Conservation (phyloP, 2,797 vertebrate species). For the Argya squamiceps region DNA sequence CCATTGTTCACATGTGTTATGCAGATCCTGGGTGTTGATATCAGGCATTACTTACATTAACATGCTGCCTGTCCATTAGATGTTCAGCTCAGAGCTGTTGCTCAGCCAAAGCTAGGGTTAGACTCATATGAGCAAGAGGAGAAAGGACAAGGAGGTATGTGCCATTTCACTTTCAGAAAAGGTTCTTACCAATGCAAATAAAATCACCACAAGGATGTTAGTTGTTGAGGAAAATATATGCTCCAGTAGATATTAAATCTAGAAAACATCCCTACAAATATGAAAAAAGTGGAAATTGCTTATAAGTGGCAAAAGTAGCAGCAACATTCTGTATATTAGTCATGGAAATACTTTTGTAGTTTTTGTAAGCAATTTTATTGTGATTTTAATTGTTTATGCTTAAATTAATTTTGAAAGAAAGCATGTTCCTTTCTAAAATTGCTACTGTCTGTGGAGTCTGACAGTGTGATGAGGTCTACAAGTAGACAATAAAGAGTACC, state of each 20-base stretch:
- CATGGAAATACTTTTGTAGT: neutral
- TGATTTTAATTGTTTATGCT: neutral
- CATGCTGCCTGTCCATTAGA: neutral
- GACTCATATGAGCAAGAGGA: neutral
- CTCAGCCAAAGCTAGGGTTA: neutral
- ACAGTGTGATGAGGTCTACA: neutral
- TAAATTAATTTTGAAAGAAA: neutral
- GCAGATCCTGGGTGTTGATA: accelerated
- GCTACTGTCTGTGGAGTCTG: neutral
- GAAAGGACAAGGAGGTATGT: neutral
- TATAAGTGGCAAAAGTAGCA: neutral
- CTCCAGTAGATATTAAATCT: neutral
- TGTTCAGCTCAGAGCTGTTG: neutral
- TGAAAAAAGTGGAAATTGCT: neutral
- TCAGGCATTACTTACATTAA: neutral
- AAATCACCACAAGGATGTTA: neutral
- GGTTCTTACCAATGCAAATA: accelerated
- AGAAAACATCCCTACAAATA: neutral
- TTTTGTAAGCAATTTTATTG: neutral
- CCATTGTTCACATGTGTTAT: neutral
- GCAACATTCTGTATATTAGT: neutral
- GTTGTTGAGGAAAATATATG: neutral
- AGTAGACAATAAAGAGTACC: neutral
- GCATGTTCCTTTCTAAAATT: neutral
- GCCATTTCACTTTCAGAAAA: neutral